Evolutionary conservation across 64 coral and sea anemone species (phyloP).

Genomic region (Hydrozoanthus tunicans): DNA sequence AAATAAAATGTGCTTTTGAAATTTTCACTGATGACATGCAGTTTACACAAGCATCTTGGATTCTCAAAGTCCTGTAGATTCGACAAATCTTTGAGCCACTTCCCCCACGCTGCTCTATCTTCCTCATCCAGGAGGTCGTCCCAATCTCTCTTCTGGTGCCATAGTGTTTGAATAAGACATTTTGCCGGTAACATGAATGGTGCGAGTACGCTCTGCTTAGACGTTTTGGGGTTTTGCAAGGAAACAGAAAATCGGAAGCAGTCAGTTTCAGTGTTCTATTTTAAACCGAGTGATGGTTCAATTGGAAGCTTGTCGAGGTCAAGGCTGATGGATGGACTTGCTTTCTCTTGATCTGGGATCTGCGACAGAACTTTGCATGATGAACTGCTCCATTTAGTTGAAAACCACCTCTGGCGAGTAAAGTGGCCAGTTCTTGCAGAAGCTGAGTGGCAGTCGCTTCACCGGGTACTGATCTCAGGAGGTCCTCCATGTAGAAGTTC

Average conservation of each 20-base stretch:
- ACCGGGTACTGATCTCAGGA: background rate
- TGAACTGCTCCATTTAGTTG: constrained; percentile 51
- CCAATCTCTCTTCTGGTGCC: constrained; percentile 21
- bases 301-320: constrained; percentile 58
- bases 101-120: background rate
- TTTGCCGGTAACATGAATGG: constrained; percentile 21
- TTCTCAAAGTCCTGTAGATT: background rate
- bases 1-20: too few relatives aligned
- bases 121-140: constrained; percentile 44
- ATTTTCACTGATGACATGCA: too few relatives aligned
- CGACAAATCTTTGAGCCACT: background rate
- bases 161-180: constrained; percentile 32
- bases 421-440: background rate
- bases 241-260: constrained; percentile 18
- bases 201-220: constrained; percentile 16
- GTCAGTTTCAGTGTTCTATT: constrained; percentile 68
- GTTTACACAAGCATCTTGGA: too few relatives aligned
- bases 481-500: constrained; percentile 65
- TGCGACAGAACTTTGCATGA: constrained; percentile 41
- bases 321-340: constrained; percentile 28
- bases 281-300: constrained; percentile 43
- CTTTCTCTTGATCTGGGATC: constrained; percentile 48
- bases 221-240: background rate
- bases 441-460: background rate
- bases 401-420: constrained; percentile 11